A percentile compares a stretch with the other conserved stretches of the same genome.
These are phyloP conservation scores for Erithacus rubecula DNA, from an alignment of 2,797 vertebrate genomes.

Conservation along the genomic window DNA sequence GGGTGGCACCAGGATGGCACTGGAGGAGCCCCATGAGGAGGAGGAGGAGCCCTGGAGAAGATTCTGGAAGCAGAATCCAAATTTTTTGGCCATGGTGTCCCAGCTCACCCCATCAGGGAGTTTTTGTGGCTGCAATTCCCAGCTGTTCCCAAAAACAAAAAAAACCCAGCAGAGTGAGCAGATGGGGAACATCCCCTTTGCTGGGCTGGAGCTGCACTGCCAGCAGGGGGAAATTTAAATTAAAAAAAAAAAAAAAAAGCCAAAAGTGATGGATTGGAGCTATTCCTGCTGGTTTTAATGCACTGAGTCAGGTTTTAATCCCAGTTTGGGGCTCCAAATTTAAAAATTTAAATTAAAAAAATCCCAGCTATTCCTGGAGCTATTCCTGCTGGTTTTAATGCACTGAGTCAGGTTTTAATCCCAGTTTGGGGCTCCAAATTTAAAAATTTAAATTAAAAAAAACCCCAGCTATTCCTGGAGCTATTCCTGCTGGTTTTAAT, in stretches of 20 bases:
- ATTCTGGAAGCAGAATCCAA: neutral
- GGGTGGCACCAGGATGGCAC: neutral
- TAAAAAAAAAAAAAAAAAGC: accelerated
- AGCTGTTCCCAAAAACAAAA: neutral
- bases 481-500: neutral
- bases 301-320: neutral
- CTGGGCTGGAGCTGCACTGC: neutral
- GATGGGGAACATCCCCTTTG: neutral
- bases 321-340: neutral
- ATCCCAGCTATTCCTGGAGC: too few species aligned
- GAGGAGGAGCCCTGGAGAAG: neutral
- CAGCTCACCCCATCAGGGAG: neutral
- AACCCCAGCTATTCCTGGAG: too few species aligned
- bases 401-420: too few species aligned
- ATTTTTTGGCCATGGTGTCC: accelerated
- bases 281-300: neutral
- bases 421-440: too few species aligned
- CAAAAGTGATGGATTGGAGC: neutral
- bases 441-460: too few species aligned
- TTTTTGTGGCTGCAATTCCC: neutral
- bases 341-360: too few species aligned
- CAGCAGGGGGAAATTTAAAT: neutral
- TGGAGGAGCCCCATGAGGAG: neutral
- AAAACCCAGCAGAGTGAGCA: neutral
- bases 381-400: too few species aligned